Percentiles rank a stretch among this genome's conserved stretches.
Conservation (phyloP, 2,113 vertebrate species). For the Rhipidura dahli region DNA sequence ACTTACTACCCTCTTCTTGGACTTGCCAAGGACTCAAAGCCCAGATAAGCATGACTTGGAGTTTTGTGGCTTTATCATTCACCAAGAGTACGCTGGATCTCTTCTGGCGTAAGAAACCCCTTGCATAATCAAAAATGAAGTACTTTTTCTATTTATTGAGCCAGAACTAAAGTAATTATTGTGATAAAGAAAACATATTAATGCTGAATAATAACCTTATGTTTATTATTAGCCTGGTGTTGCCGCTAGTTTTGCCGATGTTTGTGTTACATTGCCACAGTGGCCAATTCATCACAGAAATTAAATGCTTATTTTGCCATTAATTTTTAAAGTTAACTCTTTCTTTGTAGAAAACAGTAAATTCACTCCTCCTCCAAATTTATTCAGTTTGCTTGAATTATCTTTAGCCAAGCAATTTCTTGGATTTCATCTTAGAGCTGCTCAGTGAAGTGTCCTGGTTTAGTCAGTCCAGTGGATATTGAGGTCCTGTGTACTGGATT, state of each 20-base stretch:
- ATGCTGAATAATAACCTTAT: neutral
- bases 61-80: neutral
- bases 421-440: neutral
- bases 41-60: neutral
- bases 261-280: neutral
- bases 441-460: neutral
- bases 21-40: neutral
- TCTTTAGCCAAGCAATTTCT: neutral
- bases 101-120: neutral
- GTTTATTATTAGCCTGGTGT: neutral
- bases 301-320: conserved; percentile 17
- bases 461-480: neutral
- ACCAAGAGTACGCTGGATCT: neutral
- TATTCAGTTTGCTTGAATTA: neutral
- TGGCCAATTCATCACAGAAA: neutral
- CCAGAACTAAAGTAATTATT: neutral
- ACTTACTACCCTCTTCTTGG: neutral
- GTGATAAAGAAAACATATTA: neutral
- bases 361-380: neutral
- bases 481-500: neutral
- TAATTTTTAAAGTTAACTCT: conserved; percentile 6
- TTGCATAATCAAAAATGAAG: neutral
- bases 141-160: neutral
- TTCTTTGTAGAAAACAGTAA: neutral
- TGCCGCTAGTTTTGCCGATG: neutral